Evolutionary conservation across 2,113 vertebrate species (phyloP).

Genomic region (Erythrocercus mccallii): DNA sequence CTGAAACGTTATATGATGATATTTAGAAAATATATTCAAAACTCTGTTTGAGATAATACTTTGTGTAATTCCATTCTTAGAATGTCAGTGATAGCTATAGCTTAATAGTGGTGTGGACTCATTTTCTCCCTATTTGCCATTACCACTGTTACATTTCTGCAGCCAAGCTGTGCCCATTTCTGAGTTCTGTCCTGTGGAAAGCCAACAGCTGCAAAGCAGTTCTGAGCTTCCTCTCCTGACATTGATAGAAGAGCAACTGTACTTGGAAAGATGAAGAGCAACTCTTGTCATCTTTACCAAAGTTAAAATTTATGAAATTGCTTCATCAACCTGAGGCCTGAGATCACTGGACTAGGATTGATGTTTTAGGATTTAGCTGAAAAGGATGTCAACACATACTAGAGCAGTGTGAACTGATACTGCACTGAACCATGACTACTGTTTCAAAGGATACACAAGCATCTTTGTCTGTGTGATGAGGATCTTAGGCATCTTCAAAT

Average conservation of each 20-base stretch:
- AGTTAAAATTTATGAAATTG: background rate
- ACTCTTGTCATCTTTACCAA: background rate
- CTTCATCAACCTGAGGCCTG: fast-evolving
- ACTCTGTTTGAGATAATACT: background rate
- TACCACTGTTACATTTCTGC: background rate
- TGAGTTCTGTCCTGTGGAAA: background rate
- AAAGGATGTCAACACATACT: background rate
- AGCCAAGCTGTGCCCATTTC: background rate
- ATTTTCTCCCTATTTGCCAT: background rate
- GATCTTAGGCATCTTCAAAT: background rate
- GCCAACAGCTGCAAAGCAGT: background rate
- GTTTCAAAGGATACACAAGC: background rate
- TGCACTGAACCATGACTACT: background rate
- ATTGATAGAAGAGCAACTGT: background rate
- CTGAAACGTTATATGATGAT: background rate
- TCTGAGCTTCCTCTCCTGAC: background rate
- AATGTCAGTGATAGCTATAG: background rate
- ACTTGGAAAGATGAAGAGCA: background rate
- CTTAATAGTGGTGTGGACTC: background rate
- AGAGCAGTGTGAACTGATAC: background rate
- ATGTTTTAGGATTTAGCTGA: background rate
- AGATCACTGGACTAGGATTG: background rate
- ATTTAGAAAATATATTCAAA: background rate
- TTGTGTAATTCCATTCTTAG: background rate
- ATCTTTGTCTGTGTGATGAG: background rate